Evolutionary conservation across 2,888 invertebrate genomes (phyloP), one percentile per base, ranked within the genome.

Genomic region (Campoplex capitator): DNA sequence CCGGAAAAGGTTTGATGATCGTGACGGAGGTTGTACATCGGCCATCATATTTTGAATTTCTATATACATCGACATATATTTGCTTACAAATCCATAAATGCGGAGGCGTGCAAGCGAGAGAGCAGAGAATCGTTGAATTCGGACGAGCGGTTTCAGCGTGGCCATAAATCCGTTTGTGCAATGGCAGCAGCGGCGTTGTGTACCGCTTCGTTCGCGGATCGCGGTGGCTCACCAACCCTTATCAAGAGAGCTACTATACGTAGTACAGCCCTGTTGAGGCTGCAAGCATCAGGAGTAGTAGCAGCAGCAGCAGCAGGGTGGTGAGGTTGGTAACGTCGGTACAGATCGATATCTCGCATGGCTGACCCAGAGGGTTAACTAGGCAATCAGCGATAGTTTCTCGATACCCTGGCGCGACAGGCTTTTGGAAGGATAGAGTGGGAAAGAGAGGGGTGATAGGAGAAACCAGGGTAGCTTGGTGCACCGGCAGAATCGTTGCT

Each of bases 361-460:
- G 91, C 89, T 92, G 92, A 92, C 93, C 92, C 91, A 92, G 91
- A 92, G 92, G 92, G 93, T 92, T 93, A 93, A 93, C 93, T 93
- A 93, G 93, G 91, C 93, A 93, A 93, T 93, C 93, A 93, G 92
- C 91, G 91, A 91, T 93, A 93, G 93, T 93, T 93, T 91, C 93
- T 93, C 92, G 91, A 91, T 91, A 91, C 91, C 54, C 84, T 68
- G 79, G 83, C 86, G 86, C 88, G 86, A 88, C 88, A 84, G 85
- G 75, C 48, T 82, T 82, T 75, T 68, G 67, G 56, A 28, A 73
- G 56, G 58, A 48, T 51, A 35, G 78, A 16, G 68, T 28, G 51
- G 38, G 13, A 38, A 62, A 23, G 74, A 16, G 62, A 32, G 51
- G 38, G 18, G 67, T 32, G 45, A 67, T 67, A 35, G 73, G 65